These are phyloP conservation scores for Hecatera dysodea DNA, from an alignment of 2,888 invertebrate species.

Conservation along the genomic window DNA sequence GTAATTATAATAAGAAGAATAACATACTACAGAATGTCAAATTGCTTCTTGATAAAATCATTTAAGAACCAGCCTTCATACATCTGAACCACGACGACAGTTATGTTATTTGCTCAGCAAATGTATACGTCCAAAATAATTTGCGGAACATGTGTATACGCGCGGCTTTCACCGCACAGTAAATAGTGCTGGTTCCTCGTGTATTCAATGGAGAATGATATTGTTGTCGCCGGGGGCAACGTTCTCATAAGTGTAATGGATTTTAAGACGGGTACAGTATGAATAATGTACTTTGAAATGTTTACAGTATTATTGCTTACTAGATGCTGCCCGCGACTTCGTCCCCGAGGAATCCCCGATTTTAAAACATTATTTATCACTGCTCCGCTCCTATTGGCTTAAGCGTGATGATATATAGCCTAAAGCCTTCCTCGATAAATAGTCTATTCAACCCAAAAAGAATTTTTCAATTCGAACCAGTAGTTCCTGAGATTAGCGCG, in stretches of 20 bases:
- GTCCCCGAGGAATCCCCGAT: too few species aligned
- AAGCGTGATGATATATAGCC: too few species aligned
- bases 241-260: slow-evolving; percentile 10
- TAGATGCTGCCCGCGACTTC: too few species aligned
- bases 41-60: background rate
- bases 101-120: slow-evolving; percentile 20
- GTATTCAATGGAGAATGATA: slow-evolving; percentile 4
- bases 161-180: background rate
- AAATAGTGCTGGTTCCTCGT: slow-evolving; percentile 6
- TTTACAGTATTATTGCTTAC: background rate
- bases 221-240: slow-evolving; percentile 13
- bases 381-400: too few species aligned
- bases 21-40: too few species aligned
- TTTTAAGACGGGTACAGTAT: background rate
- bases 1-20: too few species aligned
- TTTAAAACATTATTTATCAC: too few species aligned
- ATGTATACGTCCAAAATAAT: slow-evolving; percentile 9
- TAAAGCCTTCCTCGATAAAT: too few species aligned
- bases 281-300: slow-evolving; percentile 7
- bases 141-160: slow-evolving; percentile 19
- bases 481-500: too few species aligned
- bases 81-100: background rate
- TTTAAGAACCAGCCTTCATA: background rate
- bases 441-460: too few species aligned
- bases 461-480: too few species aligned